phyloP scores from a whole-genome alignment of 2,888 invertebrate species.

The Tricholauxania praeusta region DNA sequence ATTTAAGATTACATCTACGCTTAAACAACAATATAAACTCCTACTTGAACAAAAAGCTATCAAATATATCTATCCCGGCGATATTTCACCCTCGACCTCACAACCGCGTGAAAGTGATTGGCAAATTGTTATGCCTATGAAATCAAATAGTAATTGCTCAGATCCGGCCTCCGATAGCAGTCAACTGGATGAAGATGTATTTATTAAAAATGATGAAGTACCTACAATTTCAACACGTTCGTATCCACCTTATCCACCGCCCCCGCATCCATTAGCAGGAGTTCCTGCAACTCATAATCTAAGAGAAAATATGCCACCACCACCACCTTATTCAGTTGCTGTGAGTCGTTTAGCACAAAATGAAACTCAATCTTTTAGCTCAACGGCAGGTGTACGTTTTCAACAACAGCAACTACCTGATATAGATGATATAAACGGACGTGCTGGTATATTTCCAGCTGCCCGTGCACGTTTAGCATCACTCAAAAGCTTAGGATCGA shows the following conservation, averaged over 20 bases:
- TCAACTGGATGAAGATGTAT: constrained; percentile 62
- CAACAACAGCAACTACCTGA: constrained; percentile 56
- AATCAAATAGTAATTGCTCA: constrained; percentile 59
- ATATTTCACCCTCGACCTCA: constrained; percentile 60
- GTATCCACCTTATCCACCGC: constrained; percentile 38
- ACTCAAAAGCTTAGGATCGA: constrained; percentile 77
- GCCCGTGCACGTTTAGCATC: constrained; percentile 73
- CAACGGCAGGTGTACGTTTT: constrained; percentile 47
- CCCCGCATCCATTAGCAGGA: constrained; percentile 19
- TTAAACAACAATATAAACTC: constrained; percentile 85
- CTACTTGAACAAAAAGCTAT: constrained; percentile 82
- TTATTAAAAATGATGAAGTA: constrained; percentile 55
- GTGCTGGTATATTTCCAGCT: constrained; percentile 60
- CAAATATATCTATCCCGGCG: constrained; percentile 78
- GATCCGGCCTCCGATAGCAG: constrained; percentile 64
- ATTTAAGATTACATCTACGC: constrained; percentile 77
- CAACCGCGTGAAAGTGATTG: constrained; percentile 61
- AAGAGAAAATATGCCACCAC: constrained; percentile 43
- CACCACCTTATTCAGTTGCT: constrained; percentile 56
- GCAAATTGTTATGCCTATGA: constrained; percentile 67
- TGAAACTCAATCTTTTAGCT: constrained; percentile 2
- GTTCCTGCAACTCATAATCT: constrained; percentile 4
- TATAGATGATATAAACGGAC: constrained; percentile 49
- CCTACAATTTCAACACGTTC: constrained; percentile 41
- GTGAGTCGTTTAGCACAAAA: constrained; percentile 43